These are phyloP conservation scores for Sciurus niger DNA, from an alignment of 2,113 vertebrate genomes.

Conservation along the genomic window DNA sequence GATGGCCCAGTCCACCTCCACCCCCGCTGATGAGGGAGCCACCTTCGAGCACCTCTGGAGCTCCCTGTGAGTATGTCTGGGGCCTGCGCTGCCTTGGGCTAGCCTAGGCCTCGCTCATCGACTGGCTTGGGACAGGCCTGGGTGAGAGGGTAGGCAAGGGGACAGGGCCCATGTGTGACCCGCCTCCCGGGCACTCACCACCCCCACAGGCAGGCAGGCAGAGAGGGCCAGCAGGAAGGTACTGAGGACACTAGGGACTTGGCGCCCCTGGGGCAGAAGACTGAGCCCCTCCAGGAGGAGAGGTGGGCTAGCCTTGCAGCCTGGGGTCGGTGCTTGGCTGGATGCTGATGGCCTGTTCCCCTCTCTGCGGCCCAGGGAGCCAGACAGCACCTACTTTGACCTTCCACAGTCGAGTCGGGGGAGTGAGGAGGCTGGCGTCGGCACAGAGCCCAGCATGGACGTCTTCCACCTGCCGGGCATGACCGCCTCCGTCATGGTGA, in stretches of 20 bases:
- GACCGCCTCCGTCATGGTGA: constrained; percentile 94
- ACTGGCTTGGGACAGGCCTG: background rate
- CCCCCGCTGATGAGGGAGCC: constrained; percentile 91
- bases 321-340: fast-evolving
- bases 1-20: constrained; percentile 93
- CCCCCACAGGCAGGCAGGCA: background rate
- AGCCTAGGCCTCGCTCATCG: too few species aligned
- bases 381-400: constrained; percentile 98
- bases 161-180: background rate
- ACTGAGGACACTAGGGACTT: background rate
- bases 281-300: too few species aligned
- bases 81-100: background rate
- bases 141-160: too few species aligned
- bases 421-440: constrained; percentile 85
- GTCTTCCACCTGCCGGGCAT: constrained; percentile 96
- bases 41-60: constrained; percentile 98
- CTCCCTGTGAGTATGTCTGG: constrained; percentile 92
- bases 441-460: constrained; percentile 92
- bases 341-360: background rate
- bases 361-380: constrained; percentile 92
- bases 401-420: constrained; percentile 90
- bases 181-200: background rate
- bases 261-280: background rate
- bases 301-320: background rate
- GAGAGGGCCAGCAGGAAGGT: background rate